Evolutionary conservation across 2,888 invertebrate species (phyloP).

Genomic region (Philaethria dido): DNA sequence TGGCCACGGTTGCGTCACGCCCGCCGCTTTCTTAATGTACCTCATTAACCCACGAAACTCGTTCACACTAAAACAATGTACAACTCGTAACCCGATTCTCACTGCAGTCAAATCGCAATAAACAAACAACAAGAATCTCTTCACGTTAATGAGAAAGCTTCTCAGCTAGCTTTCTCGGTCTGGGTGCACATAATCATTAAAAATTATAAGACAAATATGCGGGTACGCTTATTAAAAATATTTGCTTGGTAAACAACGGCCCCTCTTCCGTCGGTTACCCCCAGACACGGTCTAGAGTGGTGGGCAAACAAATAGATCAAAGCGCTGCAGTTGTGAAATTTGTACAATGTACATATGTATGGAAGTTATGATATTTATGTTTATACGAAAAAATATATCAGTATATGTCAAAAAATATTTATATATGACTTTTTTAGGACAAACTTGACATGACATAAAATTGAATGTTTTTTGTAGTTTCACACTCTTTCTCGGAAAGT

Average conservation of each 20-base stretch:
- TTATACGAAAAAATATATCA: constrained; percentile 6
- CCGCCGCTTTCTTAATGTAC: constrained; percentile 62
- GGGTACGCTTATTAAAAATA: constrained; percentile 70
- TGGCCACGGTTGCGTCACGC: constrained; percentile 56
- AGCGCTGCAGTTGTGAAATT: constrained; percentile 52
- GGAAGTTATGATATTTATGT: constrained; percentile 1
- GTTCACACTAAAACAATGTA: constrained; percentile 62
- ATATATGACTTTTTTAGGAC: no score
- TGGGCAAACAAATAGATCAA: constrained; percentile 73
- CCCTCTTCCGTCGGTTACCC: constrained; percentile 54
- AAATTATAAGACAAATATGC: constrained; percentile 63
- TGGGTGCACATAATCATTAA: constrained; percentile 62
- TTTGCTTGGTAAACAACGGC: constrained; percentile 68
- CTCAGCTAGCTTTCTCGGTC: constrained; percentile 36
- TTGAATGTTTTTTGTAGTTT: no score
- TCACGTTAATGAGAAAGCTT: constrained; percentile 41
- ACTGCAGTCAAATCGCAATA: constrained; percentile 39
- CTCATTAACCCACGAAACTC: constrained; percentile 70
- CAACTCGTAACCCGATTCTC: constrained; percentile 61
- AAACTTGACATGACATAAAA: no score
- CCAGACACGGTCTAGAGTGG: constrained; percentile 59
- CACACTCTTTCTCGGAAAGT: no score
- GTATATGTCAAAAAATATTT: no score
- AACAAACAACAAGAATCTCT: constrained; percentile 33
- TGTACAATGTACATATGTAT: constrained; percentile 25